Percentiles rank a stretch among this genome's conserved stretches.
phyloP scores from a whole-genome alignment of 2,797 vertebrate species.

The Sphenopsis melanotis region DNA sequence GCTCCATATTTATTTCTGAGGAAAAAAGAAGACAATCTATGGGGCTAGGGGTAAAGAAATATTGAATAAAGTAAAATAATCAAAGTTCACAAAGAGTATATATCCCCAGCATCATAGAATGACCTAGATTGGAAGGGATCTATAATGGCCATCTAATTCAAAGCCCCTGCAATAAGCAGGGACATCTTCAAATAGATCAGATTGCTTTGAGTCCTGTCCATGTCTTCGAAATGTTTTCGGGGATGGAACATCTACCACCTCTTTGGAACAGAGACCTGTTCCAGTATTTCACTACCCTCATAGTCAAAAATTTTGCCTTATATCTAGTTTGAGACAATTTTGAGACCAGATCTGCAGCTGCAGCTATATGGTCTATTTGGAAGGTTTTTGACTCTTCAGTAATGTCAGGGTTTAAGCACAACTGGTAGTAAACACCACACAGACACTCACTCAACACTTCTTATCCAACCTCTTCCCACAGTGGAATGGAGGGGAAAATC shows the following conservation, averaged over 20 bases:
- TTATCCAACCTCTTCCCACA: background rate
- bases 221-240: background rate
- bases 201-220: background rate
- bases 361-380: background rate
- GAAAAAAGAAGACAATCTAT: background rate
- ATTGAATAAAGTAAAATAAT: background rate
- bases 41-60: background rate
- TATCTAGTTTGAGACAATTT: background rate
- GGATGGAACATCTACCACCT: too few relatives aligned
- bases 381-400: background rate
- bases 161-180: background rate
- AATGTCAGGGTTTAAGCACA: background rate
- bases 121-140: background rate
- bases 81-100: background rate
- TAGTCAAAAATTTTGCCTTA: background rate
- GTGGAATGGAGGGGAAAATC: background rate
- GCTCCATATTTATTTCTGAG: background rate
- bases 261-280: background rate
- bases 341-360: background rate
- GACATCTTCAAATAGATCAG: background rate
- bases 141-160: background rate
- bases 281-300: background rate
- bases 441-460: fast-evolving
- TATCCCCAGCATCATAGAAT: background rate
- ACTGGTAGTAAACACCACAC: background rate